Base-by-base conservation (phyloP, 2,113 vertebrate species). In the Passer domesticus region DNA sequence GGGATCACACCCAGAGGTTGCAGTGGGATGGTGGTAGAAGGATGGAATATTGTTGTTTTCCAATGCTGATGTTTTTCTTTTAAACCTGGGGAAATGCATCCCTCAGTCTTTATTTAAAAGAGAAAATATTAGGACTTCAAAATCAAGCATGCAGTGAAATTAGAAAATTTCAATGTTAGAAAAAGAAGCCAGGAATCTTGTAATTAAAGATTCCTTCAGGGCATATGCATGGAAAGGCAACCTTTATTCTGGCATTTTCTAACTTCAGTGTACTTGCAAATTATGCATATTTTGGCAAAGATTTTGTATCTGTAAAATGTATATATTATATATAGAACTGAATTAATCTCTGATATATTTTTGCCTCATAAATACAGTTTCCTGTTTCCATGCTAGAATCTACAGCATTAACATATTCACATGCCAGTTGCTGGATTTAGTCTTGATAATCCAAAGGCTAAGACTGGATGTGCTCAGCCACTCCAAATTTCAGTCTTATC, bases 161-260 rank as follows among this genome's bases (percentile, higher is more conserved):
- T 8, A 67, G 70, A 90, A 82, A 69, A 85, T 62, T 59, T 83
- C 63, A 73, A 43, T 1, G 2, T 50, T 80, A 59, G 83, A 70
- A 86, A 91, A 81, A 86, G 56, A n/a, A 81, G 64, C 27, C 28
- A 63, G 41, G 43, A 93, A 77, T 63, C 30, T 20, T 37, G 52
- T 81, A 93, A 91, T 92, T 90, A 93, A 80, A 91, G 56, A 93
- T 63, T 83, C 52, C 62, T 81, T 86, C 33, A 86, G 85, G 82
- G 88, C 72, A 92, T 83, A 92, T 81, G 62, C 79, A 81, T 41
- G 79, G 83, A 88, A 95, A 95, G 39, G 37, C 83, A 95, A 93
- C 93, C 85, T 96, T 97, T 95, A 93, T 93, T 94, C 79, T 94
- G 93, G 95, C 90, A 93, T 96, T 96, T 97, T 93, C 92, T 70